A percentile compares a stretch with the other conserved stretches of the same genome.
Evolutionary conservation across 2,888 invertebrate species (phyloP).

Genomic region (Coelinius sp.): DNA sequence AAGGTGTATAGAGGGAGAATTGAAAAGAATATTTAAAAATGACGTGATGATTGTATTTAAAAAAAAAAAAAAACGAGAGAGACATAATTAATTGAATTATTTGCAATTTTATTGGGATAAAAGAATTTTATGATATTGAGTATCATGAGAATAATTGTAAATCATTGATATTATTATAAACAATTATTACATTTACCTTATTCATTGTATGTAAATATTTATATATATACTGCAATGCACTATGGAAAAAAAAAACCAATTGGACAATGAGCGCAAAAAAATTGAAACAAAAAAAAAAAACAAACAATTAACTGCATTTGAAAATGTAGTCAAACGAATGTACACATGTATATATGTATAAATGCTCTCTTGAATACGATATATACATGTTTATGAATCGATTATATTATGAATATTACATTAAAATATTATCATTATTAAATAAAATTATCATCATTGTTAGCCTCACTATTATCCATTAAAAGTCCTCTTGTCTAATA

Average conservation of each 20-base stretch:
- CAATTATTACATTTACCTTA: constrained; percentile 42
- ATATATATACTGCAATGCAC: constrained; percentile 49
- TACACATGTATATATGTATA: constrained; percentile 56
- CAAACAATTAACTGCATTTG: background rate
- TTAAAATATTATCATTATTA: constrained; percentile 51
- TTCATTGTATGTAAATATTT: constrained; percentile 52
- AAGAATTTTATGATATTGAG: constrained; percentile 59
- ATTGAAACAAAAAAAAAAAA: background rate
- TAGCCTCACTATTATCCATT: constrained; percentile 50
- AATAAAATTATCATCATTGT: constrained; percentile 54
- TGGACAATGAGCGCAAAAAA: background rate
- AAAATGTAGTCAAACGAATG: constrained; percentile 26
- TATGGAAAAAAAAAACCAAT: constrained; percentile 43
- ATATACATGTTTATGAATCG: constrained; percentile 41
- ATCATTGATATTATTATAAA: constrained; percentile 50
- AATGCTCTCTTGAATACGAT: constrained; percentile 46
- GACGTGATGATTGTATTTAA: constrained; percentile 9
- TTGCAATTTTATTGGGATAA: constrained; percentile 38
- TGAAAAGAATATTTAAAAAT: constrained; percentile 18
- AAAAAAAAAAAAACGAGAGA: constrained; percentile 18
- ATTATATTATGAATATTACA: constrained; percentile 45
- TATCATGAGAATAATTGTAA: constrained; percentile 61
- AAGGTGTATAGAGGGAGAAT: constrained; percentile 63
- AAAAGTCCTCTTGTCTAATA: constrained; percentile 64
- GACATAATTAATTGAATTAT: constrained; percentile 26